Evolutionary conservation across 2,888 invertebrate species (phyloP).

Genomic region (Ischnus inquisitorius): DNA sequence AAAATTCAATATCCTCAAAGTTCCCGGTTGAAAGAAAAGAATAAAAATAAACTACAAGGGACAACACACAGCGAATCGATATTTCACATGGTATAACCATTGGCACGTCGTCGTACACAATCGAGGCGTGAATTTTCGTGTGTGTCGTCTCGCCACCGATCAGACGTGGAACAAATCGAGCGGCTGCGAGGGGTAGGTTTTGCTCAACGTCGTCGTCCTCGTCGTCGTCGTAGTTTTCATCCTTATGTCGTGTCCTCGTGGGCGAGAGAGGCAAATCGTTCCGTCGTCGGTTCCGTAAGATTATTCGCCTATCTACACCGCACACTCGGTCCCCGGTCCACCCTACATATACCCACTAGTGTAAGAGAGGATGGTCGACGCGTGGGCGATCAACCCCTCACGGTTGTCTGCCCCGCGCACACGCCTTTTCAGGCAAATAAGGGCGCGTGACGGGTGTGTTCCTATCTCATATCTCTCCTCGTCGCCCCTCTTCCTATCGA

Average conservation of each 20-base stretch:
- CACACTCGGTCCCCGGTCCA: slow-evolving; percentile 65
- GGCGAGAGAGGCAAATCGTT: slow-evolving; percentile 69
- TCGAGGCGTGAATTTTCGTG: slow-evolving; percentile 67
- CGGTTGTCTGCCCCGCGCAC: slow-evolving; percentile 25
- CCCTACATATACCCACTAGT: slow-evolving; percentile 16
- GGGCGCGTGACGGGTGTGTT: slow-evolving; percentile 63
- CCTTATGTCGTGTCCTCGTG: slow-evolving; percentile 48
- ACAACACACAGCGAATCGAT: slow-evolving; percentile 57
- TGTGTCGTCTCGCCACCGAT: slow-evolving; percentile 67
- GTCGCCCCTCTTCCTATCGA: slow-evolving; percentile 1
- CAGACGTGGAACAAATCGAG: slow-evolving; percentile 72
- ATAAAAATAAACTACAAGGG: slow-evolving; percentile 14
- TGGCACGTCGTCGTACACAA: slow-evolving; percentile 54
- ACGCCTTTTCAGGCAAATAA: slow-evolving; percentile 72
- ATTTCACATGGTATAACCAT: slow-evolving; percentile 53
- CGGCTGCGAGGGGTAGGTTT: slow-evolving; percentile 7
- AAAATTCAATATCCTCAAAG: background rate
- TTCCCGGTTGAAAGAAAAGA: slow-evolving; percentile 1
- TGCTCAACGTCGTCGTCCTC: slow-evolving; percentile 52
- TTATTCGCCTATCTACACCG: slow-evolving; percentile 73
- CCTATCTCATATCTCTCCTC: slow-evolving; percentile 23
- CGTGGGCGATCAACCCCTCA: slow-evolving; percentile 53
- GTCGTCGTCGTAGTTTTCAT: slow-evolving; percentile 50
- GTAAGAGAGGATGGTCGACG: slow-evolving; percentile 46
- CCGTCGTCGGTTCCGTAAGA: slow-evolving; percentile 65